Percentiles rank a stretch among this genome's conserved stretches.
phyloP scores from a whole-genome alignment of 1,140 invertebrate genomes.

The Mylabris phalerata region DNA sequence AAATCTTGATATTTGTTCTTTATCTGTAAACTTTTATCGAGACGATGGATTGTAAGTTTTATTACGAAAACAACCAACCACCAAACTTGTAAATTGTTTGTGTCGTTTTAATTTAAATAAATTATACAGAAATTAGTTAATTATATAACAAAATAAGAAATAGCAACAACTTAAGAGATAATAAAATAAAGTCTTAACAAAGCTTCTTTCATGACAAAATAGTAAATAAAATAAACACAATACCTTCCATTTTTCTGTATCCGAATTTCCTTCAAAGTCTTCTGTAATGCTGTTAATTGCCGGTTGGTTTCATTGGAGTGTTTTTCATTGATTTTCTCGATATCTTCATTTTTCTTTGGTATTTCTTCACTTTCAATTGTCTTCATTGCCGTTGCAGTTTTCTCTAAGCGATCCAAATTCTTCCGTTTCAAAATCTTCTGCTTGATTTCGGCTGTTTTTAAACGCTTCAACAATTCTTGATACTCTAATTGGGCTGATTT shows the following conservation, averaged over 20 bases:
- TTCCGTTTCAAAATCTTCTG: background rate
- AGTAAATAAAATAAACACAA: constrained; percentile 1
- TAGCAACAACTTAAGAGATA: background rate
- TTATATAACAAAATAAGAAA: background rate
- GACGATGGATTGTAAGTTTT: background rate
- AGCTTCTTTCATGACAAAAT: too few species aligned
- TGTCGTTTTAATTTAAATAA: constrained; percentile 1
- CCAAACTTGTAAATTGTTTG: background rate
- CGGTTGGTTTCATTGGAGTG: background rate
- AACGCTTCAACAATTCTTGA: constrained; percentile 29
- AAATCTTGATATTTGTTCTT: constrained; percentile 39
- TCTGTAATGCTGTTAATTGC: constrained; percentile 16
- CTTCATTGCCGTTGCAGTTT: too few species aligned
- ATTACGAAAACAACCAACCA: background rate
- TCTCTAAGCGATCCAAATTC: too few species aligned
- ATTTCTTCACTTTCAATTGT: background rate
- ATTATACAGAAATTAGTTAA: background rate
- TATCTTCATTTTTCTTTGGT: background rate
- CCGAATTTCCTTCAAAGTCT: constrained; percentile 31
- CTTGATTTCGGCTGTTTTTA: constrained; percentile 26
- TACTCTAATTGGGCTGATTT: constrained; percentile 39
- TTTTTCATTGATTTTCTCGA: background rate
- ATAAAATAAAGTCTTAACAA: background rate
- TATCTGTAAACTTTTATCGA: constrained; percentile 38
- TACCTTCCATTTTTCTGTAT: constrained; percentile 34